A percentile compares a stretch with the other conserved stretches of the same genome.
Conservation (phyloP, 2,888 invertebrate genomes). For the Lasius fuliginosus region DNA sequence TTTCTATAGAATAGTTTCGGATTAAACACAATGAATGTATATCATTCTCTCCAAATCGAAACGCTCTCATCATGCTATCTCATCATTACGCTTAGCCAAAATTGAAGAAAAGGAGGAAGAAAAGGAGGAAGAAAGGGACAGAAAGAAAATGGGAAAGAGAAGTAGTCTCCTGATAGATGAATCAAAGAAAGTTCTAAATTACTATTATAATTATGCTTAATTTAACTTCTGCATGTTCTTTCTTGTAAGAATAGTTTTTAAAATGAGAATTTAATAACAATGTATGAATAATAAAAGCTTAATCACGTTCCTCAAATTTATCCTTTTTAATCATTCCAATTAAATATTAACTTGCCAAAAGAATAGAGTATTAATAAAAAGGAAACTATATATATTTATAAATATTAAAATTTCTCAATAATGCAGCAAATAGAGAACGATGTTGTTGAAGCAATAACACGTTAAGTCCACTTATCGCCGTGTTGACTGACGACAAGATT, state of each 20-base stretch:
- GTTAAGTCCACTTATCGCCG: constrained; percentile 14
- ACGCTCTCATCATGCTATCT: background rate
- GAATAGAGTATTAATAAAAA: background rate
- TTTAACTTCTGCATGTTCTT: background rate
- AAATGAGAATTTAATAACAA: background rate
- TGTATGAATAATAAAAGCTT: background rate
- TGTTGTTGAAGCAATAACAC: constrained; percentile 24
- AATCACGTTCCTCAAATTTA: background rate
- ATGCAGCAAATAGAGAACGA: background rate
- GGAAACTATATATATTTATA: background rate
- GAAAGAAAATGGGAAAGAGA: background rate
- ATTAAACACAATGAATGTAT: constrained; percentile 4
- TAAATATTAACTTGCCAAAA: constrained; percentile 7
- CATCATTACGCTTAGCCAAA: background rate
- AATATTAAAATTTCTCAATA: background rate
- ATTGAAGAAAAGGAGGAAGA: background rate
- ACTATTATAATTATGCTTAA: background rate
- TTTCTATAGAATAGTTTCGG: constrained; percentile 11
- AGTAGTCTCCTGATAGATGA: background rate
- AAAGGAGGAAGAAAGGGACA: background rate
- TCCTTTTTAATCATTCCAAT: background rate
- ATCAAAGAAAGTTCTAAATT: background rate
- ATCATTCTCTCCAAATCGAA: background rate
- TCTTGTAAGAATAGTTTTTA: background rate
- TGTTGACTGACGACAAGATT: constrained; percentile 43